Evolutionary conservation across 2,113 vertebrate species (phyloP), one percentile per base, ranked within the genome.

Genomic region (Tapirus terrestris): DNA sequence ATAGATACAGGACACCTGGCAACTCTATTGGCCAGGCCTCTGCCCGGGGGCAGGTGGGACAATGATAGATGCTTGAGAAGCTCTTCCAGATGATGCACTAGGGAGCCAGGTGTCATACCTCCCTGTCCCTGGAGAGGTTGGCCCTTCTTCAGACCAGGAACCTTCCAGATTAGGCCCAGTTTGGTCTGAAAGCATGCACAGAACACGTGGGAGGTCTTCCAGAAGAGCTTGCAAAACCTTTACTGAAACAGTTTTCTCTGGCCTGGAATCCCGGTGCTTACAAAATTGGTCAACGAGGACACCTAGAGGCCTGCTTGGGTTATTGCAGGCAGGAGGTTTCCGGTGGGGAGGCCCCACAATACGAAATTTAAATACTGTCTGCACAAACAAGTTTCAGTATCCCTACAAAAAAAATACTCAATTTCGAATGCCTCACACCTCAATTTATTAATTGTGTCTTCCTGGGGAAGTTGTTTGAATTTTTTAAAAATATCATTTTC

Each of bases 211-310:
- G 5, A 48, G 60, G 20, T 81, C 48, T 73, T 45, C 60, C n/a
- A 6, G 39, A 36, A 48, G 16, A 88, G 13, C 3, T 2, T 1
- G 6, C 23, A 58, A 90, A 84, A 75, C 6, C 39, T 88, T 80
- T 68, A 16, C 75, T 45, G 5, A 29, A 79, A 39, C 6, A 9
- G 13, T 70, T 81, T 72, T 29, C 39, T 21, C 23, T n/a, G 13
- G 45, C 18, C 29, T 39, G 17, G 39, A 20, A 23, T 43, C 60
- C 9, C 0, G 0, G 12, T 25, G 10, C 17, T 39, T 81, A 43
- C 61, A 96, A 96, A 84, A 72, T 65, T 92, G 97, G 21, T 43
- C 51, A 17, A 68, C 8, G 98, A 91, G 98, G 99, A 91, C 98
- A 97, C 95, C 98, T 98, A 97, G 97, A 76, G 99, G 91, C 84